A percentile compares a stretch with the other conserved stretches of the same genome.
These are phyloP conservation scores for Noctilio leporinus DNA, from an alignment of 2,113 vertebrate genomes.

Conservation along the genomic window DNA sequence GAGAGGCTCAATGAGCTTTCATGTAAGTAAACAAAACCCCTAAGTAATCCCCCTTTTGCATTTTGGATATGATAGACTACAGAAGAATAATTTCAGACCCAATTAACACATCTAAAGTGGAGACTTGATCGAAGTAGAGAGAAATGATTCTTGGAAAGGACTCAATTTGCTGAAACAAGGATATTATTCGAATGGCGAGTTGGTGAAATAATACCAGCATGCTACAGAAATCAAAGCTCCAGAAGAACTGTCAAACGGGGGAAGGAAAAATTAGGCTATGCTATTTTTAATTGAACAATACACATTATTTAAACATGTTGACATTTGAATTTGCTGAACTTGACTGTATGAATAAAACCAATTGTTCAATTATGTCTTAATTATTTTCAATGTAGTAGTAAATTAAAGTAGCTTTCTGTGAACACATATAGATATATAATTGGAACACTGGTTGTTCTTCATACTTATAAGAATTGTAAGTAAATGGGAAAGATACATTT, in stretches of 20 bases:
- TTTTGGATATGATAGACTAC: not conserved
- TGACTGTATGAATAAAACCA: not conserved
- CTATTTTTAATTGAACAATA: not conserved
- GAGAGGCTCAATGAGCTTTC: too few species aligned
- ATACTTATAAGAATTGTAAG: not conserved
- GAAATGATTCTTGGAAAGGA: not conserved
- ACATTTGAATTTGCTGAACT: not conserved
- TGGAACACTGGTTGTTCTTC: not conserved
- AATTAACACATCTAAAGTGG: not conserved
- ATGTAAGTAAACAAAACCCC: not conserved
- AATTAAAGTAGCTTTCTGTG: not conserved
- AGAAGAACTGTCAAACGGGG: not conserved
- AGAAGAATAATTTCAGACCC: not conserved
- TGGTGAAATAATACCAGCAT: not conserved
- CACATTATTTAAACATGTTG: not conserved
- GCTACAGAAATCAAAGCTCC: not conserved
- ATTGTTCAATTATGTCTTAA: not conserved
- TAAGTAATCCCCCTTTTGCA: not conserved
- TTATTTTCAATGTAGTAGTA: not conserved
- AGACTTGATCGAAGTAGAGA: fast-evolving
- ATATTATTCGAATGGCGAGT: not conserved
- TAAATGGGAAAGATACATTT: not conserved
- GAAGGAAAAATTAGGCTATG: not conserved
- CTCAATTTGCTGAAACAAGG: not conserved
- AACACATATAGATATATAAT: not conserved